Base-by-base conservation (phyloP, 2,888 invertebrate genomes). In the Acleris emargana region DNA sequence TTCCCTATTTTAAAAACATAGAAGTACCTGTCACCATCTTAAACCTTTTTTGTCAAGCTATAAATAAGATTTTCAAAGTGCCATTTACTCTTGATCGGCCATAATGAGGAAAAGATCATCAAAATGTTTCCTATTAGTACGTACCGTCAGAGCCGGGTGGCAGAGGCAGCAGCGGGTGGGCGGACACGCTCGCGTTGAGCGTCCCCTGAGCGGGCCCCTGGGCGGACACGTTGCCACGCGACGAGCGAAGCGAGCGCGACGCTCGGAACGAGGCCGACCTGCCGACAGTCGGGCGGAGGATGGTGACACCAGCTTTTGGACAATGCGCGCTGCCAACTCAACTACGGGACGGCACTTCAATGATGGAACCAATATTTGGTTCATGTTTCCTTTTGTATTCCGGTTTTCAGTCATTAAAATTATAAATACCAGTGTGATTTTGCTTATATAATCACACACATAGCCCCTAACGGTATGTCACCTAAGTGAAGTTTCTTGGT, bases 181-280 rank as follows among this genome's bases (percentile, higher is more conserved):
- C 97, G 93, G 97, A 97, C 94, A 97, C 95, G 95, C 96, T 97
- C 94, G 96, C 95, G 94, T 96, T 96, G 88, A 93, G 90, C 73
- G 75, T 93, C 93, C 88, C 93, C 93, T 87, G 94, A 94, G 91
- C 94, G 94, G 91, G 91, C 90, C 87, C 91, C 72, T 75, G 68
- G 71, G 76, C 90, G 89, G 96, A 96, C 93, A 97, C 96, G 95
- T 96, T 96, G 93, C 96, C 97, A 94, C 96, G 96, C 94, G 97
- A 97, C 87, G 94, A 94, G 89, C 94, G 94, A 90, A 95, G 95
- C 90, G 95, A 95, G 91, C 94, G 94, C 91, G 94, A 94, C 93
- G 97, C 96, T 93, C 97, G 97, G 95, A 97, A 97, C 94, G 97
- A 97, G 93, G 97, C 97, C 95, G 97, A 97, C 97, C 97, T 97